Evolutionary conservation across 1,140 invertebrate species (phyloP), one percentile per base, ranked within the genome.

Genomic region (Drosophila gunungcola): DNA sequence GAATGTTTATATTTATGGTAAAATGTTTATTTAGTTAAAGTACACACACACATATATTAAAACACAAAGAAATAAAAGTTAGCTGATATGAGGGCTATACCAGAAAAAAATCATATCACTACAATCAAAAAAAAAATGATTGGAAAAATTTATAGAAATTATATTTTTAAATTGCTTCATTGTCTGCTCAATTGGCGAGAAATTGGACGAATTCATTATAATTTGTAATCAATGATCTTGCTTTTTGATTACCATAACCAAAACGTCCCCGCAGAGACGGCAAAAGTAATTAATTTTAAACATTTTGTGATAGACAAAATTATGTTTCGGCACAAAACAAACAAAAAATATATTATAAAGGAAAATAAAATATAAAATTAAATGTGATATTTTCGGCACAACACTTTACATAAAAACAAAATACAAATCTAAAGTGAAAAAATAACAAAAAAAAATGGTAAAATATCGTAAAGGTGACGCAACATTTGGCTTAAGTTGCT

Each of bases 241-340:
- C 63, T 48, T 27, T 29, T 70, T 61, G 65, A 55, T 62, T 53
- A 62, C 34, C 34, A 60, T 73, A 80, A 79, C 55, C 58, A 61
- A 43, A 70, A 82, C 68, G 56, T 63, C 61, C 74, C 34, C 65
- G 68, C 68, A 72, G 68, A 72, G 68, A 72, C 68, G 68, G 68
- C 68, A 72, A 70, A 70, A 72, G 68, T 77, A 81, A 77, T 80
- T 85, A 76, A 90, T 90, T 91, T 91, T 91, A 77, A 90, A 91
- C 90, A 91, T 91, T 91, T 91, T 91, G 90, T 91, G 90, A 91
- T 91, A 84, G 27, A 57, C 90, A 90, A 91, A 91, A 91, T 91
- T 91, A 54, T 78, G 67, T 72, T 89, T 88, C 79, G 84, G 76
- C 85, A 75, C 84, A 67, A 67, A 60, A 60, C 38, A 46, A 41